phyloP scores from a whole-genome alignment of 2,888 invertebrate species.

The Leptogaster cylindrica region DNA sequence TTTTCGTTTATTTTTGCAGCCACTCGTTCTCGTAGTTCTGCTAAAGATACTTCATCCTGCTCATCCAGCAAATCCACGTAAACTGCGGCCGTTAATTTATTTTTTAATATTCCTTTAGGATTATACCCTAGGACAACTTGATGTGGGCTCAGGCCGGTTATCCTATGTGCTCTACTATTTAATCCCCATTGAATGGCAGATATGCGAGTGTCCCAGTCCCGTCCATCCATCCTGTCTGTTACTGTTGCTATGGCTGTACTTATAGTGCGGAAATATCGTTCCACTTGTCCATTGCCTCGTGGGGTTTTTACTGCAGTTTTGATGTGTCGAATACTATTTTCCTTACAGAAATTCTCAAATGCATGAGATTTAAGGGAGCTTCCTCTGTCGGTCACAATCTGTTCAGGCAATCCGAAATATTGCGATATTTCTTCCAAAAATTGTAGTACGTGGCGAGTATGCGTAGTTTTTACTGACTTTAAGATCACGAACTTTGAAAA shows the following conservation, averaged over 20 bases:
- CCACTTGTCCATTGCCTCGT: conserved; percentile 43
- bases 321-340: conserved; percentile 39
- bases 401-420: conserved; percentile 36
- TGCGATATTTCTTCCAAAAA: conserved; percentile 25
- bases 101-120: conserved; percentile 37
- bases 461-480: conserved; percentile 40
- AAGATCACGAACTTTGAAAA: conserved; percentile 28
- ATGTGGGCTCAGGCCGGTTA: conserved; percentile 42
- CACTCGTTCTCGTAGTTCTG: conserved; percentile 6
- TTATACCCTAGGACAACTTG: conserved; percentile 38
- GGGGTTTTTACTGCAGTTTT: conserved; percentile 45
- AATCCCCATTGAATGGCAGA: conserved; percentile 44
- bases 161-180: conserved; percentile 37
- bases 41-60: conserved; percentile 28
- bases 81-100: conserved; percentile 38
- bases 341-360: too few relatives aligned
- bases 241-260: conserved; percentile 19
- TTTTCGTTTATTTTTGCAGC: conserved; percentile 21
- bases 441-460: conserved; percentile 31
- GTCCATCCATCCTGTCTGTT: conserved; percentile 2
- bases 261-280: conserved; percentile 43
- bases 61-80: conserved; percentile 30
- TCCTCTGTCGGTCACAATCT: conserved; percentile 40
- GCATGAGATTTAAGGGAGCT: too few relatives aligned
- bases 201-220: conserved; percentile 46